These are phyloP conservation scores for Isichthys henryi DNA, from an alignment of 2,113 vertebrate species.

Conservation along the genomic window DNA sequence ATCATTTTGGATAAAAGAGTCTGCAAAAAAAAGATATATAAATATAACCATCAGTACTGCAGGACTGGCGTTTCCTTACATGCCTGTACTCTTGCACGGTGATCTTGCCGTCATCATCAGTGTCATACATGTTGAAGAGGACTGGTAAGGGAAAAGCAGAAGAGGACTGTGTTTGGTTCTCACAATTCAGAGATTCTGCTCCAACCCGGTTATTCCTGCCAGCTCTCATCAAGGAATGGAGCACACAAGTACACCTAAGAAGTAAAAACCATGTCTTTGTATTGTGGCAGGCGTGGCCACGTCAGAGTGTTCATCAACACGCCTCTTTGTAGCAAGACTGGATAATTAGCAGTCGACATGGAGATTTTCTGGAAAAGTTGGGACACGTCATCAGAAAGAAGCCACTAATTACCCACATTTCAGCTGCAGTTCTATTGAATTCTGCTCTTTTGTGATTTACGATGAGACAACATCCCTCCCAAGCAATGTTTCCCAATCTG, in stretches of 20 bases:
- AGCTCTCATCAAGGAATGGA: neutral
- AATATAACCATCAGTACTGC: neutral
- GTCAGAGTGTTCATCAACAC: neutral
- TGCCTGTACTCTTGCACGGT: conserved; percentile 83
- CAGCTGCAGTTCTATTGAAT: neutral
- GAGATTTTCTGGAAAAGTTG: neutral
- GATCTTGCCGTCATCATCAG: conserved; percentile 82
- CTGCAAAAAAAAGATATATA: neutral
- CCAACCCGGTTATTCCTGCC: neutral
- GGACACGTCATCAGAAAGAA: neutral
- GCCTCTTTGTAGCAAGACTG: neutral
- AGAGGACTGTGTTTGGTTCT: neutral
- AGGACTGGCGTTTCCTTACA: conserved; percentile 53
- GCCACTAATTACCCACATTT: neutral
- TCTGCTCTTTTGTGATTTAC: too few species aligned
- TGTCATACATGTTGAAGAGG: conserved; percentile 96
- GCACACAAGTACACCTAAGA: neutral
- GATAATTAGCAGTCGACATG: neutral
- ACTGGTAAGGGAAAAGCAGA: conserved; percentile 52
- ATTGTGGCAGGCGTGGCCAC: neutral
- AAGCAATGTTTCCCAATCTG: neutral
- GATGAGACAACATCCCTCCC: neutral
- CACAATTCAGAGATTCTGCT: neutral
- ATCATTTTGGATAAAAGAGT: neutral
- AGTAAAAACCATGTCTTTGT: neutral